Evolutionary conservation across 2,888 invertebrate species (phyloP).

Genomic region (Callimorpha dominula): DNA sequence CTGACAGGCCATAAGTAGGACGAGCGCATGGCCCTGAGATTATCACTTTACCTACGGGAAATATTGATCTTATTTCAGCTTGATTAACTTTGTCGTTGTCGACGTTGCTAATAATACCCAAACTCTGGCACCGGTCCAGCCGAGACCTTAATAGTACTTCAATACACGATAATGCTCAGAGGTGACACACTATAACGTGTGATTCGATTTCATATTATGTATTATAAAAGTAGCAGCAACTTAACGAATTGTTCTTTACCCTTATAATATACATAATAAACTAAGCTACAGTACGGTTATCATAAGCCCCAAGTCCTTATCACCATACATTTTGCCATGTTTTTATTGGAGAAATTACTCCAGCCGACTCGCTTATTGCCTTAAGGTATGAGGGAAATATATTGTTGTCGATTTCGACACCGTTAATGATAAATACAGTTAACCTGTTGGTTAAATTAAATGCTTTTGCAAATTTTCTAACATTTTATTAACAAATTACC

Average conservation of each 20-base stretch:
- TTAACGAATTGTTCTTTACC: background rate
- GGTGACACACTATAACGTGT: slow-evolving; percentile 70
- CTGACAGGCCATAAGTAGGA: slow-evolving; percentile 57
- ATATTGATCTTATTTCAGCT: slow-evolving; percentile 86
- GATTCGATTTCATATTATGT: slow-evolving; percentile 57
- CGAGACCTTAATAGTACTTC: slow-evolving; percentile 85
- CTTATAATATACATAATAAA: background rate
- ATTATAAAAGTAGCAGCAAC: background rate
- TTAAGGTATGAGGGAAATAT: background rate
- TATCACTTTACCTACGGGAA: slow-evolving; percentile 78
- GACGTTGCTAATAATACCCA: slow-evolving; percentile 83
- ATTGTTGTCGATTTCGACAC: background rate
- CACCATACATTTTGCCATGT: background rate
- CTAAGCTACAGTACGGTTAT: background rate
- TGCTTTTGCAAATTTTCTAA: background rate
- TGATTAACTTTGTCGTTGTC: slow-evolving; percentile 85
- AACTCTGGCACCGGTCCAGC: slow-evolving; percentile 82
- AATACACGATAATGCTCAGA: slow-evolving; percentile 83
- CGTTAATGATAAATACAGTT: background rate
- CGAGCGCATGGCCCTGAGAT: slow-evolving; percentile 68
- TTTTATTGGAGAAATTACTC: background rate
- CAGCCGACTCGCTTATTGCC: background rate
- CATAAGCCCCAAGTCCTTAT: background rate
- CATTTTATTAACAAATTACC: background rate
- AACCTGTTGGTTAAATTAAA: background rate